A percentile compares a stretch with the other conserved stretches of the same genome.
phyloP scores from a whole-genome alignment of 2,888 invertebrate genomes.

The Pherbina coryleti region DNA sequence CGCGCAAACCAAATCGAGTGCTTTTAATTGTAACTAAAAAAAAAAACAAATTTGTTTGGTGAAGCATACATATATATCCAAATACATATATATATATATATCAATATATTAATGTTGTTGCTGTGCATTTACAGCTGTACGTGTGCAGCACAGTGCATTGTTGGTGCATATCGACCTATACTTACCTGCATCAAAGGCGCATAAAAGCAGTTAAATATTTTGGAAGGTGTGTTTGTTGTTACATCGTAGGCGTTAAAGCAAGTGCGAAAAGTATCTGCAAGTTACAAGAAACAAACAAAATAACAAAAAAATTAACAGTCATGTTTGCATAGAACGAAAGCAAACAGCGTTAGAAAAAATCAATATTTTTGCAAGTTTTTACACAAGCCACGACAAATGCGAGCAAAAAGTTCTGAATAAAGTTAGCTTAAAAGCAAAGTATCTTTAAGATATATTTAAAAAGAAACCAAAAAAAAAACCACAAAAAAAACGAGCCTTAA shows the following conservation, averaged over 20 bases:
- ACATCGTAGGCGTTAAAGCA: neutral
- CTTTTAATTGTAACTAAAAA: neutral
- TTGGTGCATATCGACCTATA: neutral
- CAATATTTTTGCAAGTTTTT: neutral
- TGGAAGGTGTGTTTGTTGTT: slow-evolving; percentile 14
- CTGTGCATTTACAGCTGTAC: neutral
- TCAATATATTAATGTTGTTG: neutral
- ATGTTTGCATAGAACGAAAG: too few species aligned
- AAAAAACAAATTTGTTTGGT: slow-evolving; percentile 13
- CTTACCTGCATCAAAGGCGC: neutral
- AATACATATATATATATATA: neutral
- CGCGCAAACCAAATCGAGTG: neutral
- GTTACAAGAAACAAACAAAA: neutral
- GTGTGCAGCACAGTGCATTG: neutral
- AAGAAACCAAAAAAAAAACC: too few species aligned
- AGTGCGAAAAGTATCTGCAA: slow-evolving; percentile 19
- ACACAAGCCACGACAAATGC: neutral
- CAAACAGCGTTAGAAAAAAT: neutral
- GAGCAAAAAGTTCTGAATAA: neutral
- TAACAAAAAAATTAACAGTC: neutral
- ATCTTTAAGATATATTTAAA: too few species aligned
- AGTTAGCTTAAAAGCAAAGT: neutral
- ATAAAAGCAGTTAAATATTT: slow-evolving; percentile 23
- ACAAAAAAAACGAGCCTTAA: too few species aligned
- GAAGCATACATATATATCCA: neutral